Base-by-base conservation (phyloP, 2,113 vertebrate species). In the Eublepharis macularius region DNA sequence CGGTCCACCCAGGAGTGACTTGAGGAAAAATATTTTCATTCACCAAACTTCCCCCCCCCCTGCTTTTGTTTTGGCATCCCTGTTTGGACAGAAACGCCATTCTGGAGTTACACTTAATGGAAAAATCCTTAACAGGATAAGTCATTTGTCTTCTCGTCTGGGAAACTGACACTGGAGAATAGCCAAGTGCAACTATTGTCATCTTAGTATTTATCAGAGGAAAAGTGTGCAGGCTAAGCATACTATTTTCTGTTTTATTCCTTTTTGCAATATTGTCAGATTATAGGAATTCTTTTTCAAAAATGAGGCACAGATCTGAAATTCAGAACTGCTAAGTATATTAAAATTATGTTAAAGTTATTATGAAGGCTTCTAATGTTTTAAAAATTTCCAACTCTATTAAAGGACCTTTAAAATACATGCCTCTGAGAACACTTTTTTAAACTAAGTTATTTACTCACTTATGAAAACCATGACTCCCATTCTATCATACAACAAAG, bases 191-290 rank as follows among this genome's bases (percentile, higher is more conserved):
- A 88, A 32, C 66, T 72, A 0, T 17, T 84, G 19, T 76, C 43
- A 75, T 66, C 19, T 0, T 0, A 13, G 41, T 76, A 43, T 85
- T 92, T 92, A 85, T 69, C 65, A 76, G 69, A 78, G 74, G 7
- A 70, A 65, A 43, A 32, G 36, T 43, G 3, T 39, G n/a, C 10
- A 24, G 41, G 19, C 24, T 43, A 73, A 41, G 70, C 39, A 6
- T 4, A 7, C 9, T 21, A 60, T 6, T 36, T 83, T 70, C 24
- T n/a, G 54, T 88, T 60, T 91, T 92, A 86, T 17, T 70, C 36
- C 57, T 85, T 85, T 75, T 89, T 51, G 51, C 43, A 87, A 54
- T 63, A 76, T 0, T 84, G 6, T 63, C 19, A 66, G 24, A 13
- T 63, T 84, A 90, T 89, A 36, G n/a, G 16, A 45, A 77, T 45